These are phyloP conservation scores for Aphodius sticticus DNA, from an alignment of 2,888 invertebrate genomes.

Conservation along the genomic window DNA sequence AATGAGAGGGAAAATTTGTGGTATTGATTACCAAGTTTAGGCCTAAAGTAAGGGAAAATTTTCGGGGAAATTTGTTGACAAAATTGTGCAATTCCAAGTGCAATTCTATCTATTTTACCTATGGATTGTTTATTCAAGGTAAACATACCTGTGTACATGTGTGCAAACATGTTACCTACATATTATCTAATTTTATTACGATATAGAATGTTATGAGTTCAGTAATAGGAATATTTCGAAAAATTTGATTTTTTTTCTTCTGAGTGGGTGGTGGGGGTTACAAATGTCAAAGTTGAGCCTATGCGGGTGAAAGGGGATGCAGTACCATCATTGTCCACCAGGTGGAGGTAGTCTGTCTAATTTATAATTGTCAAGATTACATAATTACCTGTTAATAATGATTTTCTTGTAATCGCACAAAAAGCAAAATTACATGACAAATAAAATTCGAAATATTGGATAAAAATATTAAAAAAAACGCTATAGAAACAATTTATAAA, in stretches of 20 bases:
- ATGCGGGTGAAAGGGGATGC: background rate
- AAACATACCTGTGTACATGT: too few species aligned
- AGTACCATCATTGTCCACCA: background rate
- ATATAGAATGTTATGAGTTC: background rate
- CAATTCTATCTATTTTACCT: too few species aligned
- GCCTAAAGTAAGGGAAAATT: background rate
- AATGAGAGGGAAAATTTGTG: background rate
- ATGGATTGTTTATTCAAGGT: too few species aligned
- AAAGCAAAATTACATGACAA: too few species aligned
- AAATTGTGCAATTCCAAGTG: too few species aligned
- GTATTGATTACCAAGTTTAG: background rate
- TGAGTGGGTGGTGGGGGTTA: background rate
- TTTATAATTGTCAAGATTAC: background rate
- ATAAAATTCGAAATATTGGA: too few species aligned
- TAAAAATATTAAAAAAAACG: too few species aligned
- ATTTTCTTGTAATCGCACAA: too few species aligned
- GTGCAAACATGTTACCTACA: too few species aligned
- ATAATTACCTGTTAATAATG: too few species aligned
- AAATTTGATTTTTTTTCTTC: background rate
- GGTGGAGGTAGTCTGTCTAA: background rate
- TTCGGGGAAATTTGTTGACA: background rate
- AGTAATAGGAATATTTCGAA: background rate
- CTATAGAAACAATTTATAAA: too few species aligned
- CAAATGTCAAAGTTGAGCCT: background rate
- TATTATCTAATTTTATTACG: background rate